Percentiles rank a stretch among this genome's conserved stretches.
Conservation (phyloP, 1,140 invertebrate species). For the Plectus sambesii region DNA sequence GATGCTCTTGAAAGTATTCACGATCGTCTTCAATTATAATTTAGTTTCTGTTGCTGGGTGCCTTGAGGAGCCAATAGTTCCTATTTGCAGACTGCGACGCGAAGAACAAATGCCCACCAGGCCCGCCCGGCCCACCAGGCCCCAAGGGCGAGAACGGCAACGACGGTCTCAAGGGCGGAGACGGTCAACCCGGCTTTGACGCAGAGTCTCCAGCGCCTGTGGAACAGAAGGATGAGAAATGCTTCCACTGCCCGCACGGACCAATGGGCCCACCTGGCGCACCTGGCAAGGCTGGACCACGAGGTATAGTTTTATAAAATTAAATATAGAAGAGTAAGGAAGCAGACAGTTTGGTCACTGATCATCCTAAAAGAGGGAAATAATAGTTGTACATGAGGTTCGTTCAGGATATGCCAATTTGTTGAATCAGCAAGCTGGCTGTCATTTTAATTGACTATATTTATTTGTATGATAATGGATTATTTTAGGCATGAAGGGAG, state of each 20-base stretch:
- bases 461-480: too few relatives aligned
- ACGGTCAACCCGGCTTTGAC: conserved; percentile 20
- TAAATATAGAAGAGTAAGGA: too few relatives aligned
- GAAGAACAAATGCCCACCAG: conserved; percentile 24
- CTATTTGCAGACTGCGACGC: conserved; percentile 18
- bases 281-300: conserved; percentile 19
- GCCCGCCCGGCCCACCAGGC: conserved; percentile 23
- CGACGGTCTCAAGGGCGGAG: conserved; percentile 21
- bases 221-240: conserved; percentile 18
- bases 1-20: too few relatives aligned
- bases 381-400: too few relatives aligned
- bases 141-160: conserved; percentile 20
- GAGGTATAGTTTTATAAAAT: too few relatives aligned
- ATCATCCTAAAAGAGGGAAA: too few relatives aligned
- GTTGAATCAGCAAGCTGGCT: too few relatives aligned
- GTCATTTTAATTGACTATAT: too few relatives aligned
- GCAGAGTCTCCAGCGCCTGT: conserved; percentile 22
- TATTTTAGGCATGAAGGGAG: conserved; percentile 27
- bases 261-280: conserved; percentile 20
- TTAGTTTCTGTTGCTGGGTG: conserved; percentile 11
- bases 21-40: too few relatives aligned
- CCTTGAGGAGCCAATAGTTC: background rate
- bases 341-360: too few relatives aligned
- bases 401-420: too few relatives aligned
- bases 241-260: conserved; percentile 26